Base-by-base conservation (phyloP, 2,113 vertebrate species). In the Tauraco erythrolophus region DNA sequence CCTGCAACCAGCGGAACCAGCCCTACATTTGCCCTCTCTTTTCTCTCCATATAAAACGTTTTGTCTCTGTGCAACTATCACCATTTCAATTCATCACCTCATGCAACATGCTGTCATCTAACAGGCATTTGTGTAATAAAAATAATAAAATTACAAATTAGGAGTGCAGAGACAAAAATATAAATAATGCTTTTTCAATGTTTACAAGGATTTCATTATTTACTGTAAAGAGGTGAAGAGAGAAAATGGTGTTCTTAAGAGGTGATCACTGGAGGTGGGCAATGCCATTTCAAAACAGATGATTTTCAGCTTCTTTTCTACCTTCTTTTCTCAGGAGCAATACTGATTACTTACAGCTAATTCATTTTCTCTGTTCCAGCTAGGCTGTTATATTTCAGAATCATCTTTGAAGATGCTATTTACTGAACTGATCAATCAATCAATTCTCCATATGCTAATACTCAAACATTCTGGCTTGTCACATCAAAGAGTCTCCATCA, bases 381-480 rank as follows among this genome's bases (percentile, higher is more conserved):
- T 92, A n/a, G 9, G 35, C 25, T 65, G 33, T 61, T 95, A 11
- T 37, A 91, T 74, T 93, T 96, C 66, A 75, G 80, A 96, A 92
- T 41, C 33, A 91, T 87, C 93, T 97, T 86, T 94, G 91, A 97
- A 92, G 87, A 96, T 66, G 33, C 39, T 75, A 94, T 84, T 98
- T 97, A 96, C 85, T 88, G 71, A 96, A 96, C 92, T 84, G 95
- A 98, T 97, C 95, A 97, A 96, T 97, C 95, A 96, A 95, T 98
- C 96, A 96, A 70, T 95, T 84, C 74, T 97, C 94, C 88, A 89
- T 85, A 94, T 96, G 95, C 74, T 96, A 97, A 97, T 91, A 69
- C n/a, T 97, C 81, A 94, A 74, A 81, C 60, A 96, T 94, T 84
- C 65, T 84, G n/a, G 53, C 84, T 93, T 98, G 94, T 95, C 92